A percentile compares a stretch with the other conserved stretches of the same genome.
Evolutionary conservation across 2,888 invertebrate species (phyloP).

Genomic region (Cosmorhoe ocellata): DNA sequence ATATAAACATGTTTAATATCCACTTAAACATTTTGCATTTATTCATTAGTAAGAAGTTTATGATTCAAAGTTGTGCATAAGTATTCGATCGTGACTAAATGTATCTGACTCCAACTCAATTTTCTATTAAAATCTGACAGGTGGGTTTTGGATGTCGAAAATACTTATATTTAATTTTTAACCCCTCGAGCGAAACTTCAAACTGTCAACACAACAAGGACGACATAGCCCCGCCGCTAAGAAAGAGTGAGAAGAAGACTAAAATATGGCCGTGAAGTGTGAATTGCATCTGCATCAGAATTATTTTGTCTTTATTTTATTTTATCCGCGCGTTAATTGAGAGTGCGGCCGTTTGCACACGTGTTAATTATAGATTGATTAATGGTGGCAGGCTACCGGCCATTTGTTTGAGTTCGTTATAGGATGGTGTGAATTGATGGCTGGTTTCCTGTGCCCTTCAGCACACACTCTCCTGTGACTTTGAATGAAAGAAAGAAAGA

Average conservation of each 20-base stretch:
- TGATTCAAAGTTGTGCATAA: too few relatives aligned
- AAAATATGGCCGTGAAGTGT: constrained; percentile 43
- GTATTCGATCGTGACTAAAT: too few relatives aligned
- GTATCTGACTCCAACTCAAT: too few relatives aligned
- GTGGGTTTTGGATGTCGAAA: not conserved
- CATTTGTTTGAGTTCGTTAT: constrained; percentile 43
- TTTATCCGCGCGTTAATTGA: constrained; percentile 68
- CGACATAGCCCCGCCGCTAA: constrained; percentile 24
- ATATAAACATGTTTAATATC: too few relatives aligned
- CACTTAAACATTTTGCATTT: too few relatives aligned
- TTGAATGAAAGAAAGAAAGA: too few relatives aligned
- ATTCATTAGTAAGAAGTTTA: too few relatives aligned
- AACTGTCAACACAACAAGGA: constrained; percentile 37
- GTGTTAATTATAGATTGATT: constrained; percentile 72
- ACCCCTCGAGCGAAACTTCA: constrained; percentile 30
- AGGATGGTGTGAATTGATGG: constrained; percentile 15
- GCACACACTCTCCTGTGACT: too few relatives aligned
- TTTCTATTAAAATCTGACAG: constrained; percentile 1
- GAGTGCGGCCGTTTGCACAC: constrained; percentile 57
- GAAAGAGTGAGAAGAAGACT: constrained; percentile 41
- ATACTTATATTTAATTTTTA: not conserved
- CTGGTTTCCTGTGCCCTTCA: not conserved
- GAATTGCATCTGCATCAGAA: constrained; percentile 51
- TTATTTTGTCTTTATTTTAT: constrained; percentile 54
- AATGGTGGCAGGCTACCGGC: constrained; percentile 61